Base-by-base conservation (phyloP, 2,797 vertebrate species). In the Micromesistius poutassou region DNA sequence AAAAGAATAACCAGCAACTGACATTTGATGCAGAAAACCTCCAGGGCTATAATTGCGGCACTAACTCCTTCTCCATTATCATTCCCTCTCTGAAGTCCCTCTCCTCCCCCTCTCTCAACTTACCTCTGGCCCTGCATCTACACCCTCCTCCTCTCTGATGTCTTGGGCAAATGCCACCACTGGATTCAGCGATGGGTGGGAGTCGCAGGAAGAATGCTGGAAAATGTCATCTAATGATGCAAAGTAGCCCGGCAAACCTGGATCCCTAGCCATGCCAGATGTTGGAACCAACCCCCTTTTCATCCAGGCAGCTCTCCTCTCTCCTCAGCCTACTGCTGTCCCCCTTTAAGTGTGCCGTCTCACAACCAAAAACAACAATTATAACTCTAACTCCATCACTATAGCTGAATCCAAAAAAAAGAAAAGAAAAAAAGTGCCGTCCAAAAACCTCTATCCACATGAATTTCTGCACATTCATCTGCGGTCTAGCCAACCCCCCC, bases 211-310 rank as follows among this genome's bases (percentile, higher is more conserved):
- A 86, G 87, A 83, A 87, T 83, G 88, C 86, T 88, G 87, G 89
- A 84, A 90, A 89, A 90, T 89, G 89, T 89, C 89, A 88, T 91
- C 80, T 93, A 93, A 93, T 92, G 93, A 94, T 91, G 84, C 83
- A 78, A 87, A 82, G 85, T 78, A 80, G 87, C 82, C 84, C 75
- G 68, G 66, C 81, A 85, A 90, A 89, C 90, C 89, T 91, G 89
- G 84, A 91, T 25, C 19, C 19, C 55, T n/a, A n/a, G 86, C 81
- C 78, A 73, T 30, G 86, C 86, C 85, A 86, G 83, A 74, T 79
- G 80, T 77, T 82, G 82, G 85, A 87, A 89, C 82, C 66, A 84
- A 81, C 81, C 81, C 77, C 83, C 73, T 31, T 80, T 83, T 84
- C 30, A 83, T 85, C 82, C 81, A 78, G 86, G 86, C 83, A 87